Percentiles rank a stretch among this genome's conserved stretches.
phyloP scores from a whole-genome alignment of 2,888 invertebrate genomes.

The Andrena fulva region DNA sequence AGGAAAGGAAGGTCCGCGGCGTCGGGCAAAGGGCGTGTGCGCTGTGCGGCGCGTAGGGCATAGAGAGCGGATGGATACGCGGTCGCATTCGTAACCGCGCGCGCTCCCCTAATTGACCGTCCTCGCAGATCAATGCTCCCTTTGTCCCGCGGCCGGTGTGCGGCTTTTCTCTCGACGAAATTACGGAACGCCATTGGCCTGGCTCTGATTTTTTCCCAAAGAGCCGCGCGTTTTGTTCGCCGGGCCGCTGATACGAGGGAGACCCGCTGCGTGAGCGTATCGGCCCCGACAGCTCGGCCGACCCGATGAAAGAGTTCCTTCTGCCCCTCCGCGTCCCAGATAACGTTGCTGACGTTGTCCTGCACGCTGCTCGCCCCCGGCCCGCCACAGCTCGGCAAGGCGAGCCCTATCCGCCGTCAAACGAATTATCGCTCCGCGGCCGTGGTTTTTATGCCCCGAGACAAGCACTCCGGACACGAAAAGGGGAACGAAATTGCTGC shows the following conservation, averaged over 20 bases:
- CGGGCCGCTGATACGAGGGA: conserved; percentile 46
- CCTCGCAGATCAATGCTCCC: conserved; percentile 71
- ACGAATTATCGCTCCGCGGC: conserved; percentile 38
- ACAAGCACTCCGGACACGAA: conserved; percentile 3
- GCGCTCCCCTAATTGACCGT: conserved; percentile 76
- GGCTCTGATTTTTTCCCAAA: conserved; percentile 46
- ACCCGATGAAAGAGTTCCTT: conserved; percentile 36
- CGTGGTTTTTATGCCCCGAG: conserved; percentile 12
- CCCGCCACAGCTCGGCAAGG: conserved; percentile 6
- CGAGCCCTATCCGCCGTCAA: conserved; percentile 20
- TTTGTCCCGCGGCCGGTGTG: conserved; percentile 71
- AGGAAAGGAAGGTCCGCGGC: not conserved
- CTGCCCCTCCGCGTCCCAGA: conserved; percentile 27
- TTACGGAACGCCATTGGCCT: conserved; percentile 66
- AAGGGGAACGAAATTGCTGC: no score
- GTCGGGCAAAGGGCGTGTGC: not conserved
- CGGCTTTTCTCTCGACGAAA: conserved; percentile 61
- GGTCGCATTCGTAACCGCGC: conserved; percentile 30
- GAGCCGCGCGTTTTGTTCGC: conserved; percentile 46
- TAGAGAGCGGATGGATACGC: not conserved
- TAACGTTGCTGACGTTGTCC: conserved; percentile 48
- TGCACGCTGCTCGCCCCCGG: conserved; percentile 12
- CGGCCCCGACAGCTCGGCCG: conserved; percentile 32
- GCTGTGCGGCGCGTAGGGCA: not conserved
- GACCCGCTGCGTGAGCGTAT: conserved; percentile 50